A percentile compares a stretch with the other conserved stretches of the same genome.
These are phyloP conservation scores for Parotia lawesii DNA, from an alignment of 2,113 vertebrate species.

Conservation along the genomic window DNA sequence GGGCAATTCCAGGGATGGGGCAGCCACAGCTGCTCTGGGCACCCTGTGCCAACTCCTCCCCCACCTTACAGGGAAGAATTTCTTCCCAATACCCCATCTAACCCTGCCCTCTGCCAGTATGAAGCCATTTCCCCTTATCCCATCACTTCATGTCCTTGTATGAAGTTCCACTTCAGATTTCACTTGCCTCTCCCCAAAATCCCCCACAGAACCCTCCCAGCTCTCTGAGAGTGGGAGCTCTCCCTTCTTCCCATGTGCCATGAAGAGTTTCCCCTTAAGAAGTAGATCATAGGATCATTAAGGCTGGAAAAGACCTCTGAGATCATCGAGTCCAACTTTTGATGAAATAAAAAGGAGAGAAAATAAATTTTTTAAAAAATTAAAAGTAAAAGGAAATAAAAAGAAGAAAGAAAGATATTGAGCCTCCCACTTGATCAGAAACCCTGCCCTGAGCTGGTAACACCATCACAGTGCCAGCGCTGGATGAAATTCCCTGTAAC, in stretches of 20 bases:
- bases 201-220: rapidly evolving
- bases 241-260: not conserved
- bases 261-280: not conserved
- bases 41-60: not conserved
- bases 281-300: not conserved
- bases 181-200: not conserved
- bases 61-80: not conserved
- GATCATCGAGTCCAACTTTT: not conserved
- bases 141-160: not conserved
- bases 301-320: not conserved
- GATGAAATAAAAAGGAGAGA: not conserved
- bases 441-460: not conserved
- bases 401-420: not conserved
- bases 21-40: not conserved
- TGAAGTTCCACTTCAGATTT: not conserved
- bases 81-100: not conserved
- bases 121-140: not conserved
- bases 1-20: not conserved
- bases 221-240: not conserved
- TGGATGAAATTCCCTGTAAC: not conserved
- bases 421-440: not conserved
- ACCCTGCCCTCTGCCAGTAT: not conserved
- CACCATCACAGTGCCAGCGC: not conserved
- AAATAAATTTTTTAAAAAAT: not conserved
- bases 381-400: not conserved